Evolutionary conservation across 2,113 vertebrate species (phyloP).

Genomic region (Agelaius phoeniceus): DNA sequence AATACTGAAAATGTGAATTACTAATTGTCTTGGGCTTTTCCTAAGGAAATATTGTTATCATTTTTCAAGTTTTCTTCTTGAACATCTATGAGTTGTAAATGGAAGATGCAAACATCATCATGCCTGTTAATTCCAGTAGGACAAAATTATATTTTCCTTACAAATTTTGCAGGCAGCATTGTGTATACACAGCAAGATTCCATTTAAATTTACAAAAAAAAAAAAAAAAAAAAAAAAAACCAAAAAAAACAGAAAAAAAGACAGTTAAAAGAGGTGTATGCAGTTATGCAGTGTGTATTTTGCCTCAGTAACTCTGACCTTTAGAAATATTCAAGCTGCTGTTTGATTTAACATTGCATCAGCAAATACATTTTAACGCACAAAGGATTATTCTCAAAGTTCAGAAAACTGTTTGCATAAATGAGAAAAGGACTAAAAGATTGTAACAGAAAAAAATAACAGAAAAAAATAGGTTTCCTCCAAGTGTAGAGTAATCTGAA

Average conservation of each 20-base stretch:
- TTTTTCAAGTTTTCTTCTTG: background rate
- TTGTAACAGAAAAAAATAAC: background rate
- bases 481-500: background rate
- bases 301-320: conserved; percentile 54
- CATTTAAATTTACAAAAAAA: background rate
- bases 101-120: background rate
- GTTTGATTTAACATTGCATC: conserved; percentile 53
- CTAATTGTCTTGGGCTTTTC: background rate
- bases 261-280: background rate
- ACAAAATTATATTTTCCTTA: background rate
- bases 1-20: background rate
- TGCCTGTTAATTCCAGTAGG: background rate
- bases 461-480: background rate
- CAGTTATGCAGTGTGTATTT: background rate
- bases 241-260: too few relatives aligned
- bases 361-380: conserved; percentile 54
- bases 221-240: fast-evolving
- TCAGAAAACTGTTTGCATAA: conserved; percentile 46
- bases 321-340: conserved; percentile 36
- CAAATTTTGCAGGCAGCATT: background rate
- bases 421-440: background rate
- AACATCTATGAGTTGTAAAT: background rate
- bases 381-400: conserved; percentile 55
- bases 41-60: background rate
- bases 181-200: background rate